phyloP scores from a whole-genome alignment of 2,797 vertebrate species.

The Malacoraja senta region DNA sequence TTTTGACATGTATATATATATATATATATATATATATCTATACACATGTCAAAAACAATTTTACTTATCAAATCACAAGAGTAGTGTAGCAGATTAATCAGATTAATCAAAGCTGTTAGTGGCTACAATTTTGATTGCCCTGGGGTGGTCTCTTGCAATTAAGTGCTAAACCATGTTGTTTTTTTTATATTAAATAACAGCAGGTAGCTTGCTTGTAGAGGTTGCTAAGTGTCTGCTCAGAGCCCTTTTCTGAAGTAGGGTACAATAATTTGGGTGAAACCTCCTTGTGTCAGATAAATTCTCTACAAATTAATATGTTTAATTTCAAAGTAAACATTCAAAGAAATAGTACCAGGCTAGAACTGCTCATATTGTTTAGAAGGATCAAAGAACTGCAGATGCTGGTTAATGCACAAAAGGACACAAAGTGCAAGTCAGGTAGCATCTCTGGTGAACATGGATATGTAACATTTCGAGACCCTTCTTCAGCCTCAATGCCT shows the following conservation, averaged over 20 bases:
- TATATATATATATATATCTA: too few relatives aligned
- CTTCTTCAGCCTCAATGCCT: not conserved
- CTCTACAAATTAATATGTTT: not conserved
- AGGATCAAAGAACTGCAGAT: too few relatives aligned
- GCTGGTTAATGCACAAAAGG: too few relatives aligned
- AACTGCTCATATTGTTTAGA: not conserved
- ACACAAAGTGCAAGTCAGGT: too few relatives aligned
- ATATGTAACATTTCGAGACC: too few relatives aligned
- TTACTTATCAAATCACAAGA: not conserved
- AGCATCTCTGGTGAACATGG: too few relatives aligned
- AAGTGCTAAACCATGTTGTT: constrained; percentile 18
- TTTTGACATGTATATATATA: too few relatives aligned
- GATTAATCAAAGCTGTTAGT: constrained; percentile 30
- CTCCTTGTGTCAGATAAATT: not conserved
- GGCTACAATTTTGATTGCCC: constrained; percentile 3
- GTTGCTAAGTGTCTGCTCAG: not conserved
- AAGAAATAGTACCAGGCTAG: not conserved
- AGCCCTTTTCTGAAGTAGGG: not conserved
- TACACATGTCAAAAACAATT: constrained; percentile 30
- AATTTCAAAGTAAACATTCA: not conserved
- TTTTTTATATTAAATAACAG: constrained; percentile 33
- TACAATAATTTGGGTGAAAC: constrained; percentile 16
- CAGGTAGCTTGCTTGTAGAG: not conserved
- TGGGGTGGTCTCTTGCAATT: constrained; percentile 9
- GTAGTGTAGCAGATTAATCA: constrained; percentile 26